A percentile compares a stretch with the other conserved stretches of the same genome.
Evolutionary conservation across 2,113 vertebrate genomes (phyloP).

Genomic region (Callopanchax toddi): DNA sequence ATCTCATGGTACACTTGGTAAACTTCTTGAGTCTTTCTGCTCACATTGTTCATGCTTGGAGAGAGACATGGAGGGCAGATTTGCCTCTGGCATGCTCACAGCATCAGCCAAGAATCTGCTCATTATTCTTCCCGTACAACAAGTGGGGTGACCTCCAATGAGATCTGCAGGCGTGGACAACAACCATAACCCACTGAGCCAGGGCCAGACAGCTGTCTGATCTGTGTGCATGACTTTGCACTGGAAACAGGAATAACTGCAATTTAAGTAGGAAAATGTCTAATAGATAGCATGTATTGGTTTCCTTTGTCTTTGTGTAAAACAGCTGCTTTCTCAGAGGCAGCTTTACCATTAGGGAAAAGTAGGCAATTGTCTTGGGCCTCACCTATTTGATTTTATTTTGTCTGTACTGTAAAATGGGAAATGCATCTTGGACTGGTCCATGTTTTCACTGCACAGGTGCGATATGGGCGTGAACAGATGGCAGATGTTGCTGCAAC

Average conservation of each 20-base stretch:
- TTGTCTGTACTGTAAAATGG: too few species aligned
- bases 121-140: slow-evolving; percentile 68
- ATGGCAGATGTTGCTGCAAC: too few species aligned
- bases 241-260: slow-evolving; percentile 17
- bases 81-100: slow-evolving; percentile 69
- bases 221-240: slow-evolving; percentile 41
- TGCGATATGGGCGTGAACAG: too few species aligned
- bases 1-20: slow-evolving; percentile 34
- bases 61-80: slow-evolving; percentile 53
- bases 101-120: slow-evolving; percentile 58
- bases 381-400: too few species aligned
- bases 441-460: too few species aligned
- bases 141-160: slow-evolving; percentile 31
- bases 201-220: slow-evolving; percentile 33
- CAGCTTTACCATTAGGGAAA: too few species aligned
- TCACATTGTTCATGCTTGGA: slow-evolving; percentile 45
- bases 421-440: too few species aligned
- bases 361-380: too few species aligned
- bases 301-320: slow-evolving; percentile 5
- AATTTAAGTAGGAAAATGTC: slow-evolving; percentile 23
- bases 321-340: slow-evolving; percentile 3
- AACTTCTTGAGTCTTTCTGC: slow-evolving; percentile 42
- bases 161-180: slow-evolving; percentile 47
- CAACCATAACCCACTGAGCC: slow-evolving; percentile 26
- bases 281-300: neutral